Percentiles rank a stretch among this genome's conserved stretches.
Evolutionary conservation across 2,113 vertebrate species (phyloP).

Genomic region (Cryptomyrus ogoouensis): DNA sequence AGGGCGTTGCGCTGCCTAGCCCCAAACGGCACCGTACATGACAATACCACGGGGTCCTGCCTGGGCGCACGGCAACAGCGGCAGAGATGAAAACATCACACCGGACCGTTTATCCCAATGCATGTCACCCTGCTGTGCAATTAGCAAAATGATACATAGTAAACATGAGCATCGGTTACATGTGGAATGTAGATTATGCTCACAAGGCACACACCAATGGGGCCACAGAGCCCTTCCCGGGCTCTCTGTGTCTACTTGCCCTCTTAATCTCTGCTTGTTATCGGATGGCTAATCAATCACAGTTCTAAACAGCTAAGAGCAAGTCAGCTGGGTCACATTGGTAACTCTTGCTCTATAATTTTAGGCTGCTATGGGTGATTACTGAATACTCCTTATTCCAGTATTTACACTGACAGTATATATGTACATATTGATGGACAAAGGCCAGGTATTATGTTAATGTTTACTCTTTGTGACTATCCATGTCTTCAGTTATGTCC

Average conservation of each 20-base stretch:
- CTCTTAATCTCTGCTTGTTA: slow-evolving; percentile 48
- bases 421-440: slow-evolving; percentile 52
- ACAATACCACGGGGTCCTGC: background rate
- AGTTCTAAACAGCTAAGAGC: slow-evolving; percentile 65
- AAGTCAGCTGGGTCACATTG: slow-evolving; percentile 46
- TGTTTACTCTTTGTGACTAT: slow-evolving; percentile 27
- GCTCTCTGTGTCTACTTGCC: background rate
- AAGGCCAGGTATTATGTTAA: slow-evolving; percentile 37
- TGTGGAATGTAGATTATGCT: slow-evolving; percentile 5
- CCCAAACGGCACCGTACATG: background rate
- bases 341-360: background rate
- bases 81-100: slow-evolving; percentile 2
- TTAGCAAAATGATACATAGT: background rate
- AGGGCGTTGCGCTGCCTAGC: background rate
- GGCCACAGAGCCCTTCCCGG: background rate
- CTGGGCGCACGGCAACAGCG: background rate
- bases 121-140: background rate
- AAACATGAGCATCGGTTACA: background rate
- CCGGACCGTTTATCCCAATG: background rate
- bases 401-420: slow-evolving; percentile 57
- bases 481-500: slow-evolving; percentile 16
- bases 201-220: background rate
- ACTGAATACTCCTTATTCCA: background rate
- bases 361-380: background rate
- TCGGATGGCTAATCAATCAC: slow-evolving; percentile 72